phyloP scores from a whole-genome alignment of 2,888 invertebrate genomes.

The Rosalia funebris region DNA sequence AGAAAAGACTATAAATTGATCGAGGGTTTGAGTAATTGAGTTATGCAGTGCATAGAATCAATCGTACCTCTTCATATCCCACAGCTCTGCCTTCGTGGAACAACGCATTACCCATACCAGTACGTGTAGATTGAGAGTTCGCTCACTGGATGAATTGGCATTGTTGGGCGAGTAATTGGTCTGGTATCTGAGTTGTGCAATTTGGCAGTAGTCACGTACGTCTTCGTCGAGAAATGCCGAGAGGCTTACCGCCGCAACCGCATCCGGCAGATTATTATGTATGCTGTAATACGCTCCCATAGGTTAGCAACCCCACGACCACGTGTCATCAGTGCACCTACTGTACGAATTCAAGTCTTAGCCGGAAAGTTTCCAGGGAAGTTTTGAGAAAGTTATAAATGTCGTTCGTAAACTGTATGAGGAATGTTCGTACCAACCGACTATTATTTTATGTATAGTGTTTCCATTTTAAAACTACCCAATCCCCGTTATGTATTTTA shows the following conservation, averaged over 20 bases:
- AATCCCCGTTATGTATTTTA: too few relatives aligned
- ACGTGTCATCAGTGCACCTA: slow-evolving; percentile 10
- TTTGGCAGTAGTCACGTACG: slow-evolving; percentile 22
- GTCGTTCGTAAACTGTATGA: too few relatives aligned
- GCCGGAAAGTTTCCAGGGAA: not conserved
- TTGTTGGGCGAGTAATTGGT: slow-evolving; percentile 25
- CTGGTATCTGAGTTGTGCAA: slow-evolving; percentile 22
- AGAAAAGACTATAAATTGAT: too few relatives aligned
- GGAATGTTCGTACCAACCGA: too few relatives aligned
- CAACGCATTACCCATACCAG: not conserved
- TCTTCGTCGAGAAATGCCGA: slow-evolving; percentile 2
- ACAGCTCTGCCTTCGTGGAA: too few relatives aligned
- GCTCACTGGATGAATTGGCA: slow-evolving; percentile 15
- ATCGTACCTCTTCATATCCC: too few relatives aligned
- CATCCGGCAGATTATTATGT: slow-evolving; percentile 16
- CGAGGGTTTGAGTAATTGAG: too few relatives aligned
- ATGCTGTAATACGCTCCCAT: slow-evolving; percentile 14
- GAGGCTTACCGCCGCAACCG: slow-evolving; percentile 7
- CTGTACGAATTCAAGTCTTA: slow-evolving; percentile 7
- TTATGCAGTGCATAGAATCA: too few relatives aligned
- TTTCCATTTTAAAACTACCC: too few relatives aligned
- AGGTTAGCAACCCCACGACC: slow-evolving; percentile 9
- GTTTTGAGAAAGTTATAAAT: not conserved
- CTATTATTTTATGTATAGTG: too few relatives aligned
- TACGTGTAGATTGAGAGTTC: slow-evolving; percentile 21